Percentiles rank a stretch among this genome's conserved stretches.
These are phyloP conservation scores for Papilio protenor DNA, from an alignment of 2,888 invertebrate species.

Conservation along the genomic window DNA sequence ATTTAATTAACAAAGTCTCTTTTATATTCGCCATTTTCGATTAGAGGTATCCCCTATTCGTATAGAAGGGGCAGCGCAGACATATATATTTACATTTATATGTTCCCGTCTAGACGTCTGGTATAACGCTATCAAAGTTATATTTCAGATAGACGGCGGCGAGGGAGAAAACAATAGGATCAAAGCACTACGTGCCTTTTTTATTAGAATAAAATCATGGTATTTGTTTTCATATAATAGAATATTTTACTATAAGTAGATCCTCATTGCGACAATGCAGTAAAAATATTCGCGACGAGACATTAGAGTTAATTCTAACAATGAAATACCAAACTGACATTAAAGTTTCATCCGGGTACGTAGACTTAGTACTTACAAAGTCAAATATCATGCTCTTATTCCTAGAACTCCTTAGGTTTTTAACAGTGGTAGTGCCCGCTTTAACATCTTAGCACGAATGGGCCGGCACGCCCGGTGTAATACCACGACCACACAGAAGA, in stretches of 20 bases:
- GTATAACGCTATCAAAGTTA: slow-evolving; percentile 43
- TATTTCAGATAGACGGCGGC: slow-evolving; percentile 28
- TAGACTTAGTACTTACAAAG: background rate
- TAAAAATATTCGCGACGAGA: background rate
- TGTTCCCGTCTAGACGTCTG: slow-evolving; percentile 42
- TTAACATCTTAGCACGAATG: too few relatives aligned
- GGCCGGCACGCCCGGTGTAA: too few relatives aligned
- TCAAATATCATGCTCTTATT: background rate
- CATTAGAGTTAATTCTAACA: background rate
- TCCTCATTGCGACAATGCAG: background rate
- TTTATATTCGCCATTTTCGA: background rate
- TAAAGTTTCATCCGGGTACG: background rate
- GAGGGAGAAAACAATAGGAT: slow-evolving; percentile 39
- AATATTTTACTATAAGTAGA: background rate
- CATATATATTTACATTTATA: slow-evolving; percentile 29
- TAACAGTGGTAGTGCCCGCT: too few relatives aligned
- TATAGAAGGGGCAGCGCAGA: slow-evolving; percentile 15
- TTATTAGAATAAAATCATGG: slow-evolving; percentile 1
- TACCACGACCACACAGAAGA: too few relatives aligned
- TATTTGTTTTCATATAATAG: background rate
- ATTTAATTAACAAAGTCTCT: background rate
- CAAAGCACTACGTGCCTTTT: background rate
- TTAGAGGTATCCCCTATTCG: background rate
- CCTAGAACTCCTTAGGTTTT: background rate
- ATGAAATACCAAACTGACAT: background rate